phyloP scores from a whole-genome alignment of 2,888 invertebrate genomes.

The Coenonympha arcania region DNA sequence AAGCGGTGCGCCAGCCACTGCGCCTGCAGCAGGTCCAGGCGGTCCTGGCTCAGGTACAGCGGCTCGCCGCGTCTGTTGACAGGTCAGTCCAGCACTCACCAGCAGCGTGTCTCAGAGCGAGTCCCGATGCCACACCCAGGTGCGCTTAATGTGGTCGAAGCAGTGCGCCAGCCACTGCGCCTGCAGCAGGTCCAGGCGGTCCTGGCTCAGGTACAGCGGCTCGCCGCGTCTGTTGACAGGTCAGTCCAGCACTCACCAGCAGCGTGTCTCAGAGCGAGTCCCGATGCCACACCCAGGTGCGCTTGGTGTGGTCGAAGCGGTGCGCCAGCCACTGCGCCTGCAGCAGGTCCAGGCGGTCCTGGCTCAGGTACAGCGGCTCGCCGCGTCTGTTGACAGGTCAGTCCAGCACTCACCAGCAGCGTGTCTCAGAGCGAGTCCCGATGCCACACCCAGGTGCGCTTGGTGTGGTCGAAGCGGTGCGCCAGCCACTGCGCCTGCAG shows the following conservation, averaged over 20 bases:
- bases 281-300: conserved; percentile 95
- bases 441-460: conserved; percentile 96
- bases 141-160: conserved; percentile 95
- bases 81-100: not conserved
- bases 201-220: conserved; percentile 93
- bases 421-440: conserved; percentile 82
- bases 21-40: conserved; percentile 92
- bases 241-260: not conserved
- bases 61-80: too few relatives aligned
- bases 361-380: conserved; percentile 94
- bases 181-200: conserved; percentile 91
- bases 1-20: conserved; percentile 98
- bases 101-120: conserved; percentile 73
- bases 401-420: not conserved
- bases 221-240: too few relatives aligned
- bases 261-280: conserved; percentile 79
- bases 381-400: too few relatives aligned
- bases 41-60: conserved; percentile 90
- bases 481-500: conserved; percentile 97
- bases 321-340: conserved; percentile 98
- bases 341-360: conserved; percentile 90
- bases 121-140: conserved; percentile 96
- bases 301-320: conserved; percentile 94
- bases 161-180: conserved; percentile 97
- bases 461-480: conserved; percentile 95